A percentile compares a stretch with the other conserved stretches of the same genome.
These are phyloP conservation scores for Drosophila kambysellisi DNA, from an alignment of 2,888 invertebrate genomes.

Conservation along the genomic window DNA sequence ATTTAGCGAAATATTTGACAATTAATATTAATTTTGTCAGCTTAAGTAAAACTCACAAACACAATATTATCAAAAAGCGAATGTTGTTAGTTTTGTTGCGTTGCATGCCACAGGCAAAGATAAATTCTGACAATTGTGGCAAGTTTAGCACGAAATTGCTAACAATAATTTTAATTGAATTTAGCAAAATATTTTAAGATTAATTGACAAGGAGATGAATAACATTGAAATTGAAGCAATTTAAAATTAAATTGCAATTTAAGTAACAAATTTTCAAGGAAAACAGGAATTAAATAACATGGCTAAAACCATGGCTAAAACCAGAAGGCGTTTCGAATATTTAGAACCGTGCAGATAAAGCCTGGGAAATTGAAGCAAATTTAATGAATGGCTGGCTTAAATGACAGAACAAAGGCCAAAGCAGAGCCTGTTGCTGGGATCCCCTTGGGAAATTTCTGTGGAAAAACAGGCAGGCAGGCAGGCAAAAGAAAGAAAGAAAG, in stretches of 20 bases:
- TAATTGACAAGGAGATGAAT: neutral
- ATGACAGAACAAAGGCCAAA: constrained; percentile 10
- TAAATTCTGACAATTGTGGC: neutral
- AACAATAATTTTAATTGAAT: neutral
- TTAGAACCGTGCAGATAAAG: neutral
- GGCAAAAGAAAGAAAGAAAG: neutral
- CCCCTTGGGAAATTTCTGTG: constrained; percentile 34
- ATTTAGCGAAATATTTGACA: neutral
- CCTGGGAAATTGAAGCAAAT: constrained; percentile 21
- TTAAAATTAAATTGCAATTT: neutral
- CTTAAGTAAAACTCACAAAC: neutral
- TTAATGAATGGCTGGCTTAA: constrained; percentile 17
- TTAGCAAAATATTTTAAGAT: neutral
- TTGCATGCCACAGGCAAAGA: neutral
- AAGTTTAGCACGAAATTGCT: constrained; percentile 13
- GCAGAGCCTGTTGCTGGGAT: constrained; percentile 11
- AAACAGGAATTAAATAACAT: neutral
- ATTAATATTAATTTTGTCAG: neutral
- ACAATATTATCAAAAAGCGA: neutral
- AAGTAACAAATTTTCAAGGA: neutral
- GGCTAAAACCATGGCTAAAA: neutral
- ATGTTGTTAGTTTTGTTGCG: neutral
- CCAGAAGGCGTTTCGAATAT: neutral
- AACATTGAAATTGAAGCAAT: neutral
- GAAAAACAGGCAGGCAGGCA: neutral